Evolutionary conservation across 1,140 invertebrate genomes (phyloP).

Genomic region (Drosophila saltans): DNA sequence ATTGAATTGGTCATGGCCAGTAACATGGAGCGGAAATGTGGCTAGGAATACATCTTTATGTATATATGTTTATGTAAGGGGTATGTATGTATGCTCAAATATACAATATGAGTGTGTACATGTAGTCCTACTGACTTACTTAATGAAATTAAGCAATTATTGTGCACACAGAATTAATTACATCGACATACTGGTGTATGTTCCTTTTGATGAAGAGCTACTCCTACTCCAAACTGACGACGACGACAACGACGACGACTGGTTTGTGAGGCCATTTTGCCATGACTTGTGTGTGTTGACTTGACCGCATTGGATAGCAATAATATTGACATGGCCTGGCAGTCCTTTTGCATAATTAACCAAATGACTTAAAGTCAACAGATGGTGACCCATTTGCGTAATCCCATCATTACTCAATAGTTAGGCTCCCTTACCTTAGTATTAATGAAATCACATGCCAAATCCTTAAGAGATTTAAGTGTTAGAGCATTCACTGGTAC

Average conservation of each 20-base stretch:
- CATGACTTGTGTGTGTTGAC: constrained; percentile 34
- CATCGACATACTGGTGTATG: constrained; percentile 9
- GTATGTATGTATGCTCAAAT: too few relatives aligned
- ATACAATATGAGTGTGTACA: not conserved
- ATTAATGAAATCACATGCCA: constrained; percentile 97
- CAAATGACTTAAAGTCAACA: constrained; percentile 35
- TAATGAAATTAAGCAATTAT: constrained; percentile 80
- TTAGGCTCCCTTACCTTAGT: constrained; percentile 88
- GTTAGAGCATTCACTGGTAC: constrained; percentile 92
- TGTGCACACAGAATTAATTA: constrained; percentile 69
- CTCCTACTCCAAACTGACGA: not conserved
- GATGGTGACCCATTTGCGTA: constrained; percentile 39
- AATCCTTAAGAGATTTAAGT: constrained; percentile 95
- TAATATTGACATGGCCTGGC: constrained; percentile 30
- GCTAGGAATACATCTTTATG: constrained; percentile 11
- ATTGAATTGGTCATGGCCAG: constrained; percentile 74
- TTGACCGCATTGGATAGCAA: constrained; percentile 48
- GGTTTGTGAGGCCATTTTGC: constrained; percentile 7
- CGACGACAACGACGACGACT: not conserved
- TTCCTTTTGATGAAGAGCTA: not conserved
- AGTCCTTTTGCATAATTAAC: constrained; percentile 63
- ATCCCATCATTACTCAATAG: not conserved
- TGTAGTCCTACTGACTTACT: constrained; percentile 54
- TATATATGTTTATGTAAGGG: not conserved
- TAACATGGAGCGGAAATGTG: constrained; percentile 27